Evolutionary conservation across 2,797 vertebrate genomes (phyloP).

Genomic region (Lemur catta): DNA sequence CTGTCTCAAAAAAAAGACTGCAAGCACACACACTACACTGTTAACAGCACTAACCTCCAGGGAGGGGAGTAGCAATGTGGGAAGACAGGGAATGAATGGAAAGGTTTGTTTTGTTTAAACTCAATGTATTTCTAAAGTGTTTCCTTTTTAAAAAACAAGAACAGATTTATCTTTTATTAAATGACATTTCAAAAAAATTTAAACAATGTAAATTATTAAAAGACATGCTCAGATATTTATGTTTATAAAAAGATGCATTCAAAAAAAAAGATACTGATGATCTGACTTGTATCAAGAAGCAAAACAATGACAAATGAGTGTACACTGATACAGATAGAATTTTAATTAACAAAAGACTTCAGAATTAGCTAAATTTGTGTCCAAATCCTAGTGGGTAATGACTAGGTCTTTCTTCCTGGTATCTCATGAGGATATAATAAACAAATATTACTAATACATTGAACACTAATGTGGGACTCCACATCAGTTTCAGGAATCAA

Average conservation of each 20-base stretch:
- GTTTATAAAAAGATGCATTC: neutral
- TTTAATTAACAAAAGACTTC: neutral
- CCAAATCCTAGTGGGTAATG: neutral
- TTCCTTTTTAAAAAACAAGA: conserved; percentile 34
- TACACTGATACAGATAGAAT: neutral
- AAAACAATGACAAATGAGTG: neutral
- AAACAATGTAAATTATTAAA: neutral
- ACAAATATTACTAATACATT: neutral
- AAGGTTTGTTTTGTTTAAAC: neutral
- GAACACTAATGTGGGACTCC: neutral
- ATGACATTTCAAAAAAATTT: conserved; percentile 15
- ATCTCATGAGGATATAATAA: neutral
- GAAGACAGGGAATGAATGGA: neutral
- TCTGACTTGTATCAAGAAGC: neutral
- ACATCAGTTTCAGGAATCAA: neutral
- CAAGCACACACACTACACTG: neutral
- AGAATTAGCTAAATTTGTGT: conserved; percentile 26
- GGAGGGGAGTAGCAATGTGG: neutral
- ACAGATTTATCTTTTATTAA: conserved; percentile 1
- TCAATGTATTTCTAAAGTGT: neutral
- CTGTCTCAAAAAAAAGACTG: too few species aligned
- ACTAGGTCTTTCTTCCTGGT: neutral
- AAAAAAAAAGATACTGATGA: neutral
- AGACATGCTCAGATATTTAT: neutral
- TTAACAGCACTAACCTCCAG: neutral